Evolutionary conservation across 2,113 vertebrate genomes (phyloP).

Genomic region (Gasterosteus nipponicus): DNA sequence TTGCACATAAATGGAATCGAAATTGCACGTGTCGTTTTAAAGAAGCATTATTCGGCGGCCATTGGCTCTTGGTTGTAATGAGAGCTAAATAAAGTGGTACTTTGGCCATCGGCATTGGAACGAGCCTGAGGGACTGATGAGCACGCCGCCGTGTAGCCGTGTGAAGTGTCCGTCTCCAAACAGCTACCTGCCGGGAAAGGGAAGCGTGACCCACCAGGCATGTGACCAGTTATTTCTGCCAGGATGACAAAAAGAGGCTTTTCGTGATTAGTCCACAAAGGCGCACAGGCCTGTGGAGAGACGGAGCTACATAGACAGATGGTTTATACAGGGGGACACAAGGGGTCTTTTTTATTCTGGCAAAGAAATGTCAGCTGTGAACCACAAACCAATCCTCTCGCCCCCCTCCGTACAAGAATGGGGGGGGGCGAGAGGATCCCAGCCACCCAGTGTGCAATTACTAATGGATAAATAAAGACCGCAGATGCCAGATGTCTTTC

Average conservation of each 20-base stretch:
- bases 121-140: conserved; percentile 63
- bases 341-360: conserved; percentile 6
- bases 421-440: conserved; percentile 49
- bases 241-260: neutral
- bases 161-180: conserved; percentile 55
- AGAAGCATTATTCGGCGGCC: neutral
- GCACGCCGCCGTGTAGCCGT: conserved; percentile 10
- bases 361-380: conserved; percentile 29
- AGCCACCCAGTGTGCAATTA: conserved; percentile 59
- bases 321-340: conserved; percentile 5
- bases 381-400: neutral
- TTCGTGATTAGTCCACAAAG: conserved; percentile 28
- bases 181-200: conserved; percentile 64
- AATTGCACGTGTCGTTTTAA: neutral
- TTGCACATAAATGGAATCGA: neutral
- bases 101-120: conserved; percentile 63
- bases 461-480: conserved; percentile 10
- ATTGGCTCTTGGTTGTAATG: conserved; percentile 7
- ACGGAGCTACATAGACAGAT: conserved; percentile 3
- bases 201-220: conserved; percentile 22
- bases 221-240: conserved; percentile 40
- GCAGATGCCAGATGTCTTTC: neutral
- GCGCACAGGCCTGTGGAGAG: conserved; percentile 5
- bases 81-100: conserved; percentile 54
- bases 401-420: neutral